Base-by-base conservation (phyloP, 2,113 vertebrate genomes). In the Ptyas mucosa region DNA sequence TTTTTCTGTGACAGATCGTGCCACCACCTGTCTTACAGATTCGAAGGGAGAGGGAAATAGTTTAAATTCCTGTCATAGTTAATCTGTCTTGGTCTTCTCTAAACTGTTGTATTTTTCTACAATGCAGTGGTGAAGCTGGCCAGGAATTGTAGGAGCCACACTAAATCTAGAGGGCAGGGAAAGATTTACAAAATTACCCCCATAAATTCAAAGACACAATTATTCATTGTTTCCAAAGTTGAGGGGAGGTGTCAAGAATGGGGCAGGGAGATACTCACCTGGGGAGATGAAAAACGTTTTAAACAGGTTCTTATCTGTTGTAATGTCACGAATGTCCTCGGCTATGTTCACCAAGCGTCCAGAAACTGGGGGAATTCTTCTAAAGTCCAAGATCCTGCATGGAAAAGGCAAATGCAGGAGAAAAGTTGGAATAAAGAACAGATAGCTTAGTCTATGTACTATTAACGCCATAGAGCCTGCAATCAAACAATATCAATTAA, bases 261-360 rank as follows among this genome's bases (percentile, higher is more conserved):
- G 14, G 11, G 9, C n/a, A 34, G 29, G 46, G 20, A 85, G 81
- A 64, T 69, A 26, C 75, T 95, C 85, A 98, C 98, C 98, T 55
- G 98, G 98, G 14, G 98, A 99, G 51, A 94, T 98, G 91, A 98
- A 98, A 95, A 99, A 98, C 55, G 98, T 98, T 90, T 94, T 96
- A 54, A 97, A 97, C 94, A 98, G 96, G 95, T 98, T 98, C 94
- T 91, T 97, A 94, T 99, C 98, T 0, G 97, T 98, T 1, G 98
- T 98, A 94, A 98, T 93, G 46, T 98, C 97, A 94, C 97, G 97
- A 86, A 99, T 98, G 91, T 99, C 98, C 90, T 97, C 98, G 0
- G 98, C 97, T 93, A 98, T 96, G 64, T 98, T 98, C 91, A 99
- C 95, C 93, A 97, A 96, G 93, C 98, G 97, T 3, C 98, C 98